phyloP scores from a whole-genome alignment of 2,888 invertebrate genomes.

The Chymomyza procnemis region DNA sequence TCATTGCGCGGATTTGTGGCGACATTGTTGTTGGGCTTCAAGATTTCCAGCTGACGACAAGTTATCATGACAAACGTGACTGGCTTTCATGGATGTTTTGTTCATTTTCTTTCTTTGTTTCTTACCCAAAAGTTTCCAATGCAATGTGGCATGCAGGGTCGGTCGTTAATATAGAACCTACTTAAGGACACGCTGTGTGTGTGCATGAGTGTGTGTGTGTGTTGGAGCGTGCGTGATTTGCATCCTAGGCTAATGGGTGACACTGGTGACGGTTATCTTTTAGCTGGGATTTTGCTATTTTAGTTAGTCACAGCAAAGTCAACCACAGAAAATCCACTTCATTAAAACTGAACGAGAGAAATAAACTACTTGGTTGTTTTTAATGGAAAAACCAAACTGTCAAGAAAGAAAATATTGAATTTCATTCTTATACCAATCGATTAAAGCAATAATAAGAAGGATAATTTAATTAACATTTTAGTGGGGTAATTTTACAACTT shows the following conservation, averaged over 20 bases:
- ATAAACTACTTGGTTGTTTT: too few relatives aligned
- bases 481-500: too few relatives aligned
- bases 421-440: too few relatives aligned
- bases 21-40: conserved; percentile 50
- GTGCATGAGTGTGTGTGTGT: neutral
- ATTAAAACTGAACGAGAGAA: neutral
- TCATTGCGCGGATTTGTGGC: conserved; percentile 28
- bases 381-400: too few relatives aligned
- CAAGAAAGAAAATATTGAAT: too few relatives aligned
- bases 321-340: neutral
- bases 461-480: too few relatives aligned
- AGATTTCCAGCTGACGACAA: conserved; percentile 70
- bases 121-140: conserved; percentile 19
- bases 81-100: conserved; percentile 34
- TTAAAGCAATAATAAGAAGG: too few relatives aligned
- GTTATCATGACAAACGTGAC: conserved; percentile 72
- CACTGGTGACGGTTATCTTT: neutral
- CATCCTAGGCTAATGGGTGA: neutral
- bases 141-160: neutral
- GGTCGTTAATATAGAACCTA: neutral
- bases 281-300: neutral
- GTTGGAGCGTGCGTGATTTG: neutral
- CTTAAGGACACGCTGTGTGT: neutral
- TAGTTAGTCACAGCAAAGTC: neutral
- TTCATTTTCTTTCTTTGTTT: conserved; percentile 16